A percentile compares a stretch with the other conserved stretches of the same genome.
Evolutionary conservation across 2,888 invertebrate genomes (phyloP).

Genomic region (Drosophila heteroneura): DNA sequence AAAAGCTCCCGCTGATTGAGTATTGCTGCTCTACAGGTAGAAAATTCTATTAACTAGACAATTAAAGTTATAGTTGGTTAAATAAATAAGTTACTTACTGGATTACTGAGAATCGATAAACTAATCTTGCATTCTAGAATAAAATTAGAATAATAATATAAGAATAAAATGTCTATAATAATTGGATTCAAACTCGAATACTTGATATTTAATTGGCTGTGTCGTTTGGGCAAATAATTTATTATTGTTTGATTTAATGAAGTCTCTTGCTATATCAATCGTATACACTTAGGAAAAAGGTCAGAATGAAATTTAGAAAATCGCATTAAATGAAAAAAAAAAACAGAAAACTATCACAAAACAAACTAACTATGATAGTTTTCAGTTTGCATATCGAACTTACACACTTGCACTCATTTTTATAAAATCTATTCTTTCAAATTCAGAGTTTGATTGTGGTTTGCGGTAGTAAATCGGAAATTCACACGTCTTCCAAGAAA

Average conservation of each 20-base stretch:
- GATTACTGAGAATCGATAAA: not conserved
- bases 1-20: constrained; percentile 23
- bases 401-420: not conserved
- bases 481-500: not conserved
- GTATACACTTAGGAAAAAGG: too few species aligned
- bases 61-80: constrained; percentile 4
- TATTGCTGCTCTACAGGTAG: constrained; percentile 7
- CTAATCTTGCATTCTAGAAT: not conserved
- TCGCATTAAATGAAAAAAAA: not conserved
- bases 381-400: not conserved
- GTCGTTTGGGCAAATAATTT: not conserved
- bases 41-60: constrained; percentile 8
- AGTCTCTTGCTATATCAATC: not conserved
- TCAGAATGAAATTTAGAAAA: not conserved
- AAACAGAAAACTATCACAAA: not conserved
- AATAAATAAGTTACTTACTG: not conserved
- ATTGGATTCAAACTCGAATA: not conserved
- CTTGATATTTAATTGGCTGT: not conserved
- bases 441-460: too few species aligned
- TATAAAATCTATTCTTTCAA: too few species aligned
- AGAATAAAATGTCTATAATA: not conserved
- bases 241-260: not conserved
- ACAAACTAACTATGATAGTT: not conserved
- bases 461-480: not conserved
- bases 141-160: not conserved